These are phyloP conservation scores for Orchesella cincta DNA, from an alignment of 1,140 invertebrate species.

Conservation along the genomic window DNA sequence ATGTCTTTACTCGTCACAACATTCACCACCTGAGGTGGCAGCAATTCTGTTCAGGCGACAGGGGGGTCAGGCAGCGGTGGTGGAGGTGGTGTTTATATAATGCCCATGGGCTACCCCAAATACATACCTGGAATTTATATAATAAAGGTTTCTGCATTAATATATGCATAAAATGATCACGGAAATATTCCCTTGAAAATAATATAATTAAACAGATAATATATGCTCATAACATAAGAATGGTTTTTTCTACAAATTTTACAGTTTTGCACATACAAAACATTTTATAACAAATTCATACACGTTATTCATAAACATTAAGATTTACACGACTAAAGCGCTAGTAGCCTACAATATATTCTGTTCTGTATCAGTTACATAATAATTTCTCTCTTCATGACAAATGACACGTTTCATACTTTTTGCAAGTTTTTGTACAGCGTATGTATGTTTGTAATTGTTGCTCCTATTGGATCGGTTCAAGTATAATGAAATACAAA, in stretches of 20 bases:
- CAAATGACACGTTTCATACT: not conserved
- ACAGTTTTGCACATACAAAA: no score
- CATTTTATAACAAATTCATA: no score
- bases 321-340: conserved; percentile 20
- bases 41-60: no score
- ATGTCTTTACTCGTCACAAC: no score
- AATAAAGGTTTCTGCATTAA: not conserved
- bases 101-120: no score
- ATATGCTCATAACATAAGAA: not conserved
- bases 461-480: conserved; percentile 8
- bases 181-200: not conserved
- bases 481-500: not conserved
- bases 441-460: not conserved
- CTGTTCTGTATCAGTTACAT: not conserved
- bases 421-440: conserved; percentile 14
- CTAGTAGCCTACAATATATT: not conserved
- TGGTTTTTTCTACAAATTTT: no score
- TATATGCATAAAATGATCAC: not conserved
- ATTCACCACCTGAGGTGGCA: no score
- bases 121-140: not conserved
- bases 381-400: not conserved
- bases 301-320: not conserved
- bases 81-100: no score
- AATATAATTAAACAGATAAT: not conserved
- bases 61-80: no score